These are phyloP conservation scores for Fulmarus glacialis DNA, from an alignment of 2,113 vertebrate genomes.

Conservation along the genomic window DNA sequence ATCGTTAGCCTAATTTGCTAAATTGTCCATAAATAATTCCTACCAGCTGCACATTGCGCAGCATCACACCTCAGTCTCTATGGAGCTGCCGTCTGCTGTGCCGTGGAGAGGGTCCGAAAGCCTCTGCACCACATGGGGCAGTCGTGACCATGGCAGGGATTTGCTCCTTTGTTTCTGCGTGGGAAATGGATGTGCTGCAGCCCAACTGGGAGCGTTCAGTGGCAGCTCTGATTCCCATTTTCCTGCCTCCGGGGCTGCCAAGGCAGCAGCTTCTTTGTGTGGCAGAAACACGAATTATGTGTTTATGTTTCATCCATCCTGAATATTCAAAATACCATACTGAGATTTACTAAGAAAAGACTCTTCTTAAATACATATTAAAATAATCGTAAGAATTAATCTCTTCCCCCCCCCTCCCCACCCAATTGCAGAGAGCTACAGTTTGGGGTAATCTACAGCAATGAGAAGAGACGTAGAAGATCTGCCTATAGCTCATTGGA, in stretches of 20 bases:
- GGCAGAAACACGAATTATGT: neutral
- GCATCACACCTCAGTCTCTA: neutral
- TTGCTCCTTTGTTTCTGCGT: neutral
- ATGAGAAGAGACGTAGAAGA: neutral
- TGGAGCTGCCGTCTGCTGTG: neutral
- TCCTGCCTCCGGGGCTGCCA: neutral
- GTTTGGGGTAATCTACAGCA: neutral
- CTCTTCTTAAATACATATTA: neutral
- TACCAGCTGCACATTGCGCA: neutral
- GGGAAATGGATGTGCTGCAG: neutral
- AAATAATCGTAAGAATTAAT: neutral
- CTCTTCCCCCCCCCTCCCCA: accelerated
- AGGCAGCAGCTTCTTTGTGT: neutral
- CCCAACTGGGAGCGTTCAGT: neutral
- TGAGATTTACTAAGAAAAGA: neutral
- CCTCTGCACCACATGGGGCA: neutral
- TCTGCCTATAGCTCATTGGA: neutral
- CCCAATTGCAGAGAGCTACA: neutral
- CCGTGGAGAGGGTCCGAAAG: neutral
- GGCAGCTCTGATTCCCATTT: neutral
- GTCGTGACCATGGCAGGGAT: accelerated
- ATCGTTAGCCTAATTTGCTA: constrained; percentile 1
- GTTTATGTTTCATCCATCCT: neutral
- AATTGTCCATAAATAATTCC: constrained; percentile 6
- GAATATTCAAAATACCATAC: neutral